Percentiles rank a stretch among this genome's conserved stretches.
phyloP scores from a whole-genome alignment of 2,888 invertebrate genomes.

The Idaea dimidiata region DNA sequence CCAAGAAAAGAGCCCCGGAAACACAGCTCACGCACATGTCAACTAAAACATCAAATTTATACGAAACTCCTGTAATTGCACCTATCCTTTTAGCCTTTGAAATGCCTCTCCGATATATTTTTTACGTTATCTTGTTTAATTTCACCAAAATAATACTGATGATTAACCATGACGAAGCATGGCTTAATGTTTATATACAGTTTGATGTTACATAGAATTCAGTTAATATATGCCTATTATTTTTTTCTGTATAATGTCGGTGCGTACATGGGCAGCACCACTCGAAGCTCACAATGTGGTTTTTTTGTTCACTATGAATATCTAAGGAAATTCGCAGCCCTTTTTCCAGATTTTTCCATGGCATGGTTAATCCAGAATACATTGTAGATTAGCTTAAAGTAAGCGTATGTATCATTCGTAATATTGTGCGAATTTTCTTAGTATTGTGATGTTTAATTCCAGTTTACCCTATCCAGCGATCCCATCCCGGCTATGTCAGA shows the following conservation, averaged over 20 bases:
- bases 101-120: conserved; percentile 62
- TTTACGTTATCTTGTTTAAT: conserved; percentile 43
- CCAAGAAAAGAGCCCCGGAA: conserved; percentile 63
- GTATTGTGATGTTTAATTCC: conserved; percentile 50
- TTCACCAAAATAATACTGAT: conserved; percentile 49
- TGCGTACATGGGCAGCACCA: conserved; percentile 76
- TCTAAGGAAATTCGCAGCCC: conserved; percentile 56
- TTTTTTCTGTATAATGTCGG: conserved; percentile 42
- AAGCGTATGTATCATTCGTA: conserved; percentile 25
- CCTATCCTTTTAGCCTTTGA: conserved; percentile 71
- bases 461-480: conserved; percentile 76
- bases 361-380: conserved; percentile 37
- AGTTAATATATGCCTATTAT: conserved; percentile 40
- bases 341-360: conserved; percentile 17
- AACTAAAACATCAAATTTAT: conserved; percentile 42
- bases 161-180: conserved; percentile 73
- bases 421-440: conserved; percentile 59
- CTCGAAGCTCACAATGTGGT: conserved; percentile 73
- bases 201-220: conserved; percentile 41
- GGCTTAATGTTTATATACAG: conserved; percentile 56
- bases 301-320: conserved; percentile 32
- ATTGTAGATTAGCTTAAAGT: conserved; percentile 13
- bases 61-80: conserved; percentile 59
- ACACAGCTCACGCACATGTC: conserved; percentile 50
- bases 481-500: conserved; percentile 75